Evolutionary conservation across 2,113 vertebrate genomes (phyloP), one percentile per base, ranked within the genome.

Genomic region (Myodes glareolus): DNA sequence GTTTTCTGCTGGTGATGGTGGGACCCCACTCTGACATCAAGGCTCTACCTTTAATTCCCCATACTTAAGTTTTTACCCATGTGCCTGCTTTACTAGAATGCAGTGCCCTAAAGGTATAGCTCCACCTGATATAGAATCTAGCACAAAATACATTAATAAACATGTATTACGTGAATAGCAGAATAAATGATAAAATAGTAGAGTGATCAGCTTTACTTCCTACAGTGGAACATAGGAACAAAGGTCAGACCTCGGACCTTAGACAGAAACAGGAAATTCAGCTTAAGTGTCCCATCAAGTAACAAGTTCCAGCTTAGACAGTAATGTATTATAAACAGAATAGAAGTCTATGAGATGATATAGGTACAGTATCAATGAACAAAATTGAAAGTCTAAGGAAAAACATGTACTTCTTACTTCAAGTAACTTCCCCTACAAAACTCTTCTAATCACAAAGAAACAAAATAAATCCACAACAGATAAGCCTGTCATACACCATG

Each of bases 401-500:
- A 9, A 91, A 77, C 17, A 72, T 31, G 13, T 85, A 50, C 61
- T 94, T 91, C 21, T 55, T 52, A 21, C 63, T 91, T 88, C 3
- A 94, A 80, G 94, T 39, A 93, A 81, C 21, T 36, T 89, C 14
- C 13, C 19, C 52, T 78, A 61, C 78, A 80, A 94, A 92, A 65
- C 55, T 45, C 5, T 94, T 94, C 91, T n/a, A 89, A 55, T 50
- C 63, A 42, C 58, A 86, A 94, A 90, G 16, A 31, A 95, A 81
- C 21, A 92, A 95, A 76, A 58, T 58, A 72, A 70, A 39, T 65
- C 81, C 42, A 85, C 50, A 88, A 55, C 19, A 73, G 10, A n/a
- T 78, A 92, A 92, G 65, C 50, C 9, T 93, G 52, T 90, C 12
- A 75, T 19, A 47, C 0, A 91, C n/a, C 19, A 47, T 33, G 6